These are phyloP conservation scores for Danionella cerebrum DNA, from an alignment of 2,113 vertebrate genomes.

Conservation along the genomic window DNA sequence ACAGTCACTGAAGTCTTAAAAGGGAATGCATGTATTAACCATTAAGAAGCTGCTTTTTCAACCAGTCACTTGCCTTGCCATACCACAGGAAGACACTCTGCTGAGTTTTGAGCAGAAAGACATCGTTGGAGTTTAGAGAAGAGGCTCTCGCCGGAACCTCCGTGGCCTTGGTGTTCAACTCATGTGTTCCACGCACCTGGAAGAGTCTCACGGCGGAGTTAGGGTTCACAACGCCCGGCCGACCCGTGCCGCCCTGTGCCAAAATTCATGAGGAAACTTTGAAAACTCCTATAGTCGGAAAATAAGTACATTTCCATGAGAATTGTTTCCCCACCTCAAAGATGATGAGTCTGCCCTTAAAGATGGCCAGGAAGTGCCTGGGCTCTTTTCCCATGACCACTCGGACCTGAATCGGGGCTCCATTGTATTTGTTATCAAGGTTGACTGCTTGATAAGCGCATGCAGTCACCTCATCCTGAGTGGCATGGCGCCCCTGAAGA, in stretches of 20 bases:
- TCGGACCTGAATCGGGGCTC: conserved; percentile 78
- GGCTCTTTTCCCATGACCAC: conserved; percentile 89
- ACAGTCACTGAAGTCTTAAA: too few relatives aligned
- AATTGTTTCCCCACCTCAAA: too few relatives aligned
- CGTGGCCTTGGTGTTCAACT: conserved; percentile 77
- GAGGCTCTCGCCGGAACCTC: conserved; percentile 73
- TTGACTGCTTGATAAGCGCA: conserved; percentile 77
- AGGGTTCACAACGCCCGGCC: conserved; percentile 48
- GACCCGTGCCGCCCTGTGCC: conserved; percentile 78
- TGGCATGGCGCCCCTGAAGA: conserved; percentile 76
- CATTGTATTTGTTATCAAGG: conserved; percentile 71
- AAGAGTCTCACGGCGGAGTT: conserved; percentile 63
- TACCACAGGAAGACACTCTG: conserved; percentile 77
- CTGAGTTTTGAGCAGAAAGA: conserved; percentile 73
- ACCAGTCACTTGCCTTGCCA: conserved; percentile 77
- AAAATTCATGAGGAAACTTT: too few relatives aligned
- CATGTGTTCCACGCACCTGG: conserved; percentile 74
- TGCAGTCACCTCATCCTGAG: conserved; percentile 76
- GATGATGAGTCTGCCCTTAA: conserved; percentile 78
- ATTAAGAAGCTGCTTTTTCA: too few relatives aligned
- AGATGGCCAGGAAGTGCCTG: conserved; percentile 81
- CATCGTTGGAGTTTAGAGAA: conserved; percentile 79
- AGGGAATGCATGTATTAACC: too few relatives aligned
- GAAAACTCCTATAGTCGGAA: too few relatives aligned
- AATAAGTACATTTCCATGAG: too few relatives aligned